phyloP scores from a whole-genome alignment of 2,797 vertebrate genomes.

The Iguana delicatissima region DNA sequence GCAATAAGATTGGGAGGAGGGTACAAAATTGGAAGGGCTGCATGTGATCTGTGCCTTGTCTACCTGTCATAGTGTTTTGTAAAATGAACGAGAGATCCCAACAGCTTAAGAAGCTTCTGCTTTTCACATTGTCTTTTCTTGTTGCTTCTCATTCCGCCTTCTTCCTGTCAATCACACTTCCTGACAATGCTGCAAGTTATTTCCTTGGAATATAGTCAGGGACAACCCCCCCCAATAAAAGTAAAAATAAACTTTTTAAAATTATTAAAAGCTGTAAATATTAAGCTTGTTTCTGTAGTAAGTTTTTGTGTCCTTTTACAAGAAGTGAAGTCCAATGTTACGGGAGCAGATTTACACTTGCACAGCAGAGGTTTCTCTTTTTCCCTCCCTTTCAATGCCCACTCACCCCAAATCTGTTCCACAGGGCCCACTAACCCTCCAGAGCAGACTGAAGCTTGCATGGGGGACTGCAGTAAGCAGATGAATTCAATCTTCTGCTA shows the following conservation, averaged over 20 bases:
- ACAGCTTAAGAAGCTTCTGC: neutral
- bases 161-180: neutral
- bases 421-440: neutral
- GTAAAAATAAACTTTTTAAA: neutral
- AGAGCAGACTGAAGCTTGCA: neutral
- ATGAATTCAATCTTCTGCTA: neutral
- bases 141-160: neutral
- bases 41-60: neutral
- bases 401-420: neutral
- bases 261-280: too few species aligned
- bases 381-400: neutral
- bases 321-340: neutral
- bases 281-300: too few species aligned
- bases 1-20: too few species aligned
- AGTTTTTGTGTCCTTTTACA: neutral
- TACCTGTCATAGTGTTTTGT: neutral
- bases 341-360: neutral
- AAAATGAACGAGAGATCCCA: neutral
- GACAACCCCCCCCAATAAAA: neutral
- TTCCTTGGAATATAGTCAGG: neutral
- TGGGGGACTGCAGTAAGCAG: neutral
- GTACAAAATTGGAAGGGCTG: too few species aligned
- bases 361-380: neutral
- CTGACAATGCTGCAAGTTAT: neutral
- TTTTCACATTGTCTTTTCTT: neutral